Base-by-base conservation (phyloP, 2,113 vertebrate genomes). In the Blennius ocellaris region DNA sequence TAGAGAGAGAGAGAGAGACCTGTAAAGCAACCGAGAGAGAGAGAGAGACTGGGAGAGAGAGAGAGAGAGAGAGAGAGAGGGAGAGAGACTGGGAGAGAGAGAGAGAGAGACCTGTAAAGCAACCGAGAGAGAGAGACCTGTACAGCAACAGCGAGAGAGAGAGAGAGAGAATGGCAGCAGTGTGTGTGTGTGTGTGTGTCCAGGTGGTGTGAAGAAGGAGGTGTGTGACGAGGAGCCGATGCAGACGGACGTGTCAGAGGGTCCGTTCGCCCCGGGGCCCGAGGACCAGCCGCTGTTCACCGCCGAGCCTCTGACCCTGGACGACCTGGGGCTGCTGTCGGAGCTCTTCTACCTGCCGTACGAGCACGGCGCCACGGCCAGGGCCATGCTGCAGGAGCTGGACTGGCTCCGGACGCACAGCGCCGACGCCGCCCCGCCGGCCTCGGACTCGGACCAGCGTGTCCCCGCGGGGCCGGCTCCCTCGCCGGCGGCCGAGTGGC, bases 301-400 rank as follows among this genome's bases (percentile, higher is more conserved):
- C 0, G 95, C 95, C 3, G 97, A 99, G 70, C 95, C 96, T 1
- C 95, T 99, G 59, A 96, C 95, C 61, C 89, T 98, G 76, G 94
- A 96, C 8, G 98, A 99, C 83, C 92, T 99, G 72, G 95, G 93
- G 53, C 94, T 99, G 87, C 95, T 99, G 15, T 95, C 96, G 5
- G 97, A 99, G 67, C 94, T 99, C 0, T 99, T 99, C 90, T 98
- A 98, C 72, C 94, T 99, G 85, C 98, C 98, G 0, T 99, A 99
- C 6, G 97, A 99, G 68, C 94, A 99, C 11, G 97, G 98, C 16
- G 89, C 93, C 60, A 96, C 95, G 69, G 96, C 97, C 66, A 94
- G 94, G 14, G 90, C 89, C 82, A 99, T 99, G 97, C 90, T 99
- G 76, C 93, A 93, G 62, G 96, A 99, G 80, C 96, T 99, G 83